phyloP scores from a whole-genome alignment of 2,113 vertebrate genomes.

The Nothoprocta perdicaria region DNA sequence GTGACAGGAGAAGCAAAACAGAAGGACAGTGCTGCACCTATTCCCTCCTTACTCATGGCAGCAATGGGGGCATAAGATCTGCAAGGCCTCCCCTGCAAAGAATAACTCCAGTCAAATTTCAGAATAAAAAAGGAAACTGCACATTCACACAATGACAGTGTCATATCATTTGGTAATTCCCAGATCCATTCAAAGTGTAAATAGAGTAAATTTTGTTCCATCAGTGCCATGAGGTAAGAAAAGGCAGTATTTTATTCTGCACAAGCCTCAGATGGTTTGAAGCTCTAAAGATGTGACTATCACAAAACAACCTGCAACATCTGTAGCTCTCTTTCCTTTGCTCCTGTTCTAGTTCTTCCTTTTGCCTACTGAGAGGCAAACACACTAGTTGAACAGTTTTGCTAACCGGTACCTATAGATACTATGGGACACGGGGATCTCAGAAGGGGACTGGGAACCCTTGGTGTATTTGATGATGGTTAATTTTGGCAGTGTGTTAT shows the following conservation, averaged over 20 bases:
- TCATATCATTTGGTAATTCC: background rate
- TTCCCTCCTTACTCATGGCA: background rate
- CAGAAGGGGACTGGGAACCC: background rate
- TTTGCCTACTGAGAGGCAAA: background rate
- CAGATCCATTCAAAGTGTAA: accelerated
- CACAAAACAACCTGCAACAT: background rate
- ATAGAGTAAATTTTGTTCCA: background rate
- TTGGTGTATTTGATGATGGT: background rate
- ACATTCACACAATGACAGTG: background rate
- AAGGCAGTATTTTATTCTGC: background rate
- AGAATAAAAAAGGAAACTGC: background rate
- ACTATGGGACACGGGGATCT: background rate
- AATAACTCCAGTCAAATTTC: background rate
- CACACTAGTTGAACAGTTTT: background rate
- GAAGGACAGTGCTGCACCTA: background rate
- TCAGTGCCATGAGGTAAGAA: background rate
- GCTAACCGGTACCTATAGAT: accelerated
- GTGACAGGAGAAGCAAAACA: background rate
- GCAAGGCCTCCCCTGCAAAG: background rate
- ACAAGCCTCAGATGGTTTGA: background rate
- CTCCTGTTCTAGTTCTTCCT: background rate
- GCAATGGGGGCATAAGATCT: background rate
- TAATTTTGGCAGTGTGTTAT: background rate
- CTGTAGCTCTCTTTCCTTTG: background rate
- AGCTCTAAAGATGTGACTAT: background rate